Evolutionary conservation across 2,113 vertebrate genomes (phyloP).

Genomic region (Cichladusa arquata): DNA sequence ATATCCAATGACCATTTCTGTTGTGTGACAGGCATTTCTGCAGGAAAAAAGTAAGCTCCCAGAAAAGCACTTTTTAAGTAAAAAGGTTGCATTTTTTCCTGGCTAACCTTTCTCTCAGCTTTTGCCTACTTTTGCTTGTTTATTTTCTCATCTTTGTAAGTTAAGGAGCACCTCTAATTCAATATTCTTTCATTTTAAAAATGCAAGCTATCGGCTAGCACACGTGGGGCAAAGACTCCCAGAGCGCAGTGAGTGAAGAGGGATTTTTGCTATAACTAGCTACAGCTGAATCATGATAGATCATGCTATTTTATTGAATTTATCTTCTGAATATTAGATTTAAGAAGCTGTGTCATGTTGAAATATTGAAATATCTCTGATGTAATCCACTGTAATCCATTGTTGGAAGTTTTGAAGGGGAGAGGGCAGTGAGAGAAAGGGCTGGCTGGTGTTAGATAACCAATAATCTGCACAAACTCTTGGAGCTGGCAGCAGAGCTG

Average conservation of each 20-base stretch:
- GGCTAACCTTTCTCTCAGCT: neutral
- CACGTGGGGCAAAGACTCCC: neutral
- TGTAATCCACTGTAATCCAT: slow-evolving; percentile 27
- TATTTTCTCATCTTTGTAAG: neutral
- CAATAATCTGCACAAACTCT: slow-evolving; percentile 10
- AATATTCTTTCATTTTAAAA: neutral
- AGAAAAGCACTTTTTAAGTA: neutral
- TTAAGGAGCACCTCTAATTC: neutral
- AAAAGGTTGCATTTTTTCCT: neutral
- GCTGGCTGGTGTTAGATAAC: slow-evolving; percentile 10
- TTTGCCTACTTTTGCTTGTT: neutral
- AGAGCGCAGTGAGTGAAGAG: slow-evolving; percentile 1
- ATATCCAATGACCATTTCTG: neutral
- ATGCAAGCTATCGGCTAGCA: neutral
- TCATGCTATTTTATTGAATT: slow-evolving; percentile 48
- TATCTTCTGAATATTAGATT: slow-evolving; percentile 59
- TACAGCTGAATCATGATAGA: slow-evolving; percentile 55
- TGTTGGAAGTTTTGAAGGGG: neutral
- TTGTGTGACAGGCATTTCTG: neutral
- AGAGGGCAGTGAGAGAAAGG: slow-evolving; percentile 9
- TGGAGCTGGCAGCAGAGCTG: neutral
- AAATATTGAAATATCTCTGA: slow-evolving; percentile 41
- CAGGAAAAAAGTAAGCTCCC: neutral
- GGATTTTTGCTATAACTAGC: slow-evolving; percentile 12
- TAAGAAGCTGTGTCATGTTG: slow-evolving; percentile 43